Evolutionary conservation across 2,888 invertebrate genomes (phyloP), one percentile per base, ranked within the genome.

Genomic region (Punctoribates punctum): DNA sequence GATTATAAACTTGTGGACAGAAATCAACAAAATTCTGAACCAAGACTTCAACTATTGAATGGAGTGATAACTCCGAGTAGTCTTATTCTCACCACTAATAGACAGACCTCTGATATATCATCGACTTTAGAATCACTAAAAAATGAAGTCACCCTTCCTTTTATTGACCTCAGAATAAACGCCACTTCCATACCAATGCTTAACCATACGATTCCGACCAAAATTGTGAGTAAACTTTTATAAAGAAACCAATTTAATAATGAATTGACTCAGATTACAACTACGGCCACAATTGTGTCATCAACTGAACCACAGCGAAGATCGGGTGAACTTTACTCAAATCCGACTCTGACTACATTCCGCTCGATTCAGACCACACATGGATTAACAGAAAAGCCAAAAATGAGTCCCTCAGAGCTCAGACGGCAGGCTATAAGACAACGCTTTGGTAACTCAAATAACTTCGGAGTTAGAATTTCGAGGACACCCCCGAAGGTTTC

Each of bases 401-500:
- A 29, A 25, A 20, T 29, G 17, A 62, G 29, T 62, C 11, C 62
- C 3, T 15, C 6, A 62, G 65, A 70, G n/a, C 11, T 23, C 4
- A 27, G 70, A 42, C 2, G 70, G 42, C 42, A 42, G 5, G 70
- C 70, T 0, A 38, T 70, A 3, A 62, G 34, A 62, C 29, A 62
- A 34, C 62, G 34, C 1, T 62, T 62, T 23, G 62, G 62, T 34
- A 3, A 62, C 0, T 3, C 29, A 3, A 17, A 34, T 8, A n/a
- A 38, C 1, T 70, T 70, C 15, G 70, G 70, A 3, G 3, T n/a
- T 1, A 70, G 70, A 70, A 23, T 70, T 20, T 42, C 62, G 9
- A 13, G 34, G n/a, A 62, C 46, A 20, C 70, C 70, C 1, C 70
- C 70, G 4, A 70, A 23, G 42, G 70, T 46, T n/a, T 70, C 70